Conservation (phyloP, 1,140 invertebrate species). For the Melanaphis sacchari region DNA sequence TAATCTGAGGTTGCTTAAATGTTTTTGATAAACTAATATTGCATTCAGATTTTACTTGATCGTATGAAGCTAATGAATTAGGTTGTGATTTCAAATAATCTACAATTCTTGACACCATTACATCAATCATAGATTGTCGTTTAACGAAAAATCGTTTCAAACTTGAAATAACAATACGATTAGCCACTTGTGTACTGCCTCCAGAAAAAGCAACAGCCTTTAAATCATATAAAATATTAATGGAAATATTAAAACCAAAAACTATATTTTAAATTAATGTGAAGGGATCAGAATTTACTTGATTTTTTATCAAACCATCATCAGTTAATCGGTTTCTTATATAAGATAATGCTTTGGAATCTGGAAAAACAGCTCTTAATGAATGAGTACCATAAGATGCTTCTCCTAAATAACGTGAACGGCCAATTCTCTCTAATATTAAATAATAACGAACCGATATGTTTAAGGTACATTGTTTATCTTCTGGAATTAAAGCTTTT, state of each 20-base stretch:
- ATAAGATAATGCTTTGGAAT: slow-evolving; percentile 74
- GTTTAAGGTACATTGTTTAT: slow-evolving; percentile 67
- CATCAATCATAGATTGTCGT: slow-evolving; percentile 68
- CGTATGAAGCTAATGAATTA: slow-evolving; percentile 67
- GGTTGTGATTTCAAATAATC: slow-evolving; percentile 68
- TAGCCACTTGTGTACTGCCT: background rate
- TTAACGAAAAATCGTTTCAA: slow-evolving; percentile 70
- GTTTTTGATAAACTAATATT: slow-evolving; percentile 40
- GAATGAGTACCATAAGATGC: slow-evolving; percentile 73
- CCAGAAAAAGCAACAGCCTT: slow-evolving; percentile 48
- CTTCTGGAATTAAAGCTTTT: slow-evolving; percentile 67
- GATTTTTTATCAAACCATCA: slow-evolving; percentile 72
- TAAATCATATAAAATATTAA: slow-evolving; percentile 50
- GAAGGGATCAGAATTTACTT: slow-evolving; percentile 64
- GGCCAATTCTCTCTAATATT: slow-evolving; percentile 79
- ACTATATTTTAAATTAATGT: slow-evolving; percentile 67
- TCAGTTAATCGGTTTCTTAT: slow-evolving; percentile 70
- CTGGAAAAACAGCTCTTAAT: slow-evolving; percentile 66
- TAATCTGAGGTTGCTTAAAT: slow-evolving; percentile 65
- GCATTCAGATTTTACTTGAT: slow-evolving; percentile 65
- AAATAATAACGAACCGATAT: slow-evolving; percentile 72
- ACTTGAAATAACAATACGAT: slow-evolving; percentile 63
- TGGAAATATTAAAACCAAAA: slow-evolving; percentile 61
- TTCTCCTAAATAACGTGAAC: slow-evolving; percentile 74
- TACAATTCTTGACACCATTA: slow-evolving; percentile 68